Base-by-base conservation (phyloP, 2,888 invertebrate species). In the Dysmachus trigonus region DNA sequence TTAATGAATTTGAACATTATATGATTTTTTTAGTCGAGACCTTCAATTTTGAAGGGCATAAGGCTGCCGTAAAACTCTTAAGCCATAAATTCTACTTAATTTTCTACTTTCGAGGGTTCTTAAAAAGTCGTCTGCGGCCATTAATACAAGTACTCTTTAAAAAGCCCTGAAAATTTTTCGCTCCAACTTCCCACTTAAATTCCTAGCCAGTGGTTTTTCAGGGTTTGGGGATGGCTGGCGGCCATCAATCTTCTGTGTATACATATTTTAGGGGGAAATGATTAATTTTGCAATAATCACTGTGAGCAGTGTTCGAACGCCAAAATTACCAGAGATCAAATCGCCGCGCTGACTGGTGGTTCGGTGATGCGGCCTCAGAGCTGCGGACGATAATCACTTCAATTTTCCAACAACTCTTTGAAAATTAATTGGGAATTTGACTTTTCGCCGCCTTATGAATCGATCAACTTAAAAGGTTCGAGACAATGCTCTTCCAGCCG, bases 361-460 rank as follows among this genome's bases (percentile, higher is more conserved):
- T n/a, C 18, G 7, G 18, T 1, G 7, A 51, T n/a, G 27, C 62
- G 62, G 62, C 22, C 13, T 18, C 8, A 22, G 18, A 13, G 22
- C 31, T n/a, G 38, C 5, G 33, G 22, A 8, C 6, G 38, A 18
- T 35, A 22, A 76, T 76, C 38, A 38, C 76, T 22, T 76, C 10
- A 76, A 76, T 38, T 76, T 76, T 22, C 33, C 22, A 22, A 10
- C 33, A 76, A 76, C 38, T 76, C 76, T 76, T 76, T 76, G 76
- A 35, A 76, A 76, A 76, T 76, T 76, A 76, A 76, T 76, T 76
- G n/a, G 38, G 38, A 38, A 76, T 76, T 41, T 76, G 41, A 76
- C 76, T 76, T 76, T 76, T 38, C 10, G 41, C 76, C 33, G 38
- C 76, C 31, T 76, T 35, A 76, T 41, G 41, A 22, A 76, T 76